phyloP scores from a whole-genome alignment of 1,140 invertebrate species.

The Ephestia elutella region DNA sequence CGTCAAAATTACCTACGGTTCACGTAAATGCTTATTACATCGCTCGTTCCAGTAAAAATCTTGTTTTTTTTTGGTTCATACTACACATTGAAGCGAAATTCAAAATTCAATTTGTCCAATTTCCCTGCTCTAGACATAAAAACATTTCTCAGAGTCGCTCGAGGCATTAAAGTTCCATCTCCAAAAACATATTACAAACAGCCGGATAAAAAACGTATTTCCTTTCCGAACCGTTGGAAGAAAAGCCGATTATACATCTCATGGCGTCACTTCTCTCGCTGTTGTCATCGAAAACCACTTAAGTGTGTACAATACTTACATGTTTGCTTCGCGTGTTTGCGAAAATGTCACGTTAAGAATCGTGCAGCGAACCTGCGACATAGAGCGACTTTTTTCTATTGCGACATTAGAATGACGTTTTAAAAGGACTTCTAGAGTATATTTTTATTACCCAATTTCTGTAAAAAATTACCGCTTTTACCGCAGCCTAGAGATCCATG shows the following conservation, averaged over 20 bases:
- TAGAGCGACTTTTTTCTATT: neutral
- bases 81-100: slow-evolving; percentile 26
- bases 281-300: slow-evolving; percentile 12
- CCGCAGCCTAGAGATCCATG: too few species aligned
- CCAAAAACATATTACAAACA: slow-evolving; percentile 26
- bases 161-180: slow-evolving; percentile 25
- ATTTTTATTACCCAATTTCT: too few species aligned
- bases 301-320: slow-evolving; percentile 7
- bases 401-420: too few species aligned
- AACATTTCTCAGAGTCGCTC: slow-evolving; percentile 16
- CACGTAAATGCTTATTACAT: neutral
- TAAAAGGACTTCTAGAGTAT: too few species aligned
- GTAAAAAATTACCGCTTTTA: too few species aligned
- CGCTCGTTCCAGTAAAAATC: neutral
- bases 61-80: neutral
- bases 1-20: neutral
- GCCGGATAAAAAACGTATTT: slow-evolving; percentile 22
- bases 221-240: slow-evolving; percentile 11
- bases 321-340: slow-evolving; percentile 2
- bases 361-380: neutral
- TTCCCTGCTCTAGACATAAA: slow-evolving; percentile 24
- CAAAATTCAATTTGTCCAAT: slow-evolving; percentile 32
- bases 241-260: slow-evolving; percentile 25
- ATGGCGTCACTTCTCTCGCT: slow-evolving; percentile 6
- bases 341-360: neutral